A percentile compares a stretch with the other conserved stretches of the same genome.
Evolutionary conservation across 2,113 vertebrate species (phyloP).

Genomic region (Colistium nudipinnis): DNA sequence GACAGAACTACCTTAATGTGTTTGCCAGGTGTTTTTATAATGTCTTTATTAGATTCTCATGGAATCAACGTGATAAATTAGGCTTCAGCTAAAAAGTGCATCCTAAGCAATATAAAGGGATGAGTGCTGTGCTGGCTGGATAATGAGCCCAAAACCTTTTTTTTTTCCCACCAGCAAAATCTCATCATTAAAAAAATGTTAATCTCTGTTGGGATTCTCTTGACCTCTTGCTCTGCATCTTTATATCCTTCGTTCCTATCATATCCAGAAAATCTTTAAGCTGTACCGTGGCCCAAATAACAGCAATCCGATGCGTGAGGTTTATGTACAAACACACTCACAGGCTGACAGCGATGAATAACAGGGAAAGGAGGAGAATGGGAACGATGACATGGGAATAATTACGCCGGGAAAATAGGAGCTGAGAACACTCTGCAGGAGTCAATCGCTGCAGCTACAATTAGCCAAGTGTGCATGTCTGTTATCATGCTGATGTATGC

Average conservation of each 20-base stretch:
- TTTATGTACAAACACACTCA: background rate
- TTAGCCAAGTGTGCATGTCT: conserved; percentile 23
- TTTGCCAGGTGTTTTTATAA: conserved; percentile 37
- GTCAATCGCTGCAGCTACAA: conserved; percentile 34
- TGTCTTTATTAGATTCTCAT: conserved; percentile 10
- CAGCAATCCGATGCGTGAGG: background rate
- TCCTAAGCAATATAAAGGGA: conserved; percentile 5
- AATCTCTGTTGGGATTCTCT: conserved; percentile 2
- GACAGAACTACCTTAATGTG: background rate
- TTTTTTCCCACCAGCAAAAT: conserved; percentile 7
- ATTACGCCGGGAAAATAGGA: conserved; percentile 9
- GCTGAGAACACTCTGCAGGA: conserved; percentile 4
- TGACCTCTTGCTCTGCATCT: conserved; percentile 7
- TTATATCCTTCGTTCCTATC: background rate
- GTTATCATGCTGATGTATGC: conserved; percentile 31
- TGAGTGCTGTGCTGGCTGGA: conserved; percentile 11
- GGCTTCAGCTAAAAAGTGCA: conserved; percentile 23
- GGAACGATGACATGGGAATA: background rate
- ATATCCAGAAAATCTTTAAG: background rate
- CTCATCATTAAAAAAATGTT: conserved; percentile 25
- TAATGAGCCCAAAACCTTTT: conserved; percentile 22
- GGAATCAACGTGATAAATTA: conserved; percentile 37
- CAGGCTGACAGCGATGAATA: background rate
- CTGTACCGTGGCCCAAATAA: background rate
- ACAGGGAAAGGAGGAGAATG: background rate